Evolutionary conservation across 1,140 invertebrate genomes (phyloP), one percentile per base, ranked within the genome.

Genomic region (Notospermus geniculatus): DNA sequence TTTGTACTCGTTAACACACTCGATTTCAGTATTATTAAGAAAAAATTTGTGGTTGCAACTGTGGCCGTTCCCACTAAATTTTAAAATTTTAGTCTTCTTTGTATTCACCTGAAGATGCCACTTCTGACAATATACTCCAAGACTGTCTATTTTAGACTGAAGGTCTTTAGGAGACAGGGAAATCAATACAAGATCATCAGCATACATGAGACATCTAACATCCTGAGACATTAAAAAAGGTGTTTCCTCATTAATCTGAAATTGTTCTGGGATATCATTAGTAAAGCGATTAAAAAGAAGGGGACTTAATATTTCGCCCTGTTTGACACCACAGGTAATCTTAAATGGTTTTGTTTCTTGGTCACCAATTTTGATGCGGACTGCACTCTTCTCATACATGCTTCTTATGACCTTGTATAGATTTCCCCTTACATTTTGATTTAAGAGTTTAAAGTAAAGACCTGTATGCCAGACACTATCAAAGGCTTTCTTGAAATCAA

Each of bases 401-500:
- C 17, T 43, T 55, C 36, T 53, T 53, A 23, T 50, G 23, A 11
- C 59, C 30, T 13, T 32, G 28, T 59, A 64, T 52, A 64, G 50
- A 15, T 52, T 25, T 55, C 56, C 30, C 27, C 54, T 43, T 7
- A 63, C 23, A 13, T 57, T 52, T 15, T 59, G 50, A 17, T 50
- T 55, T 2, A 23, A 15, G 4, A 63, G 30, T 13, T 19, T 39
- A 17, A 43, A 30, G 53, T 43, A 60, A 1, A 64, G 39, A 25
- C 32, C 22, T 28, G 2, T 9, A 43, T 60, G 63, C 15, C 22
- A 11, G 28, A 59, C 52, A 30, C 30, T 46, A 57, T 59, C 57
- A 53, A 60, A 64, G 0, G 63, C 58, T 50, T 56, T 55, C n/a
- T n/a, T 17, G 30, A 55, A 64, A 43, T 60, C 63, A 7, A 64